A percentile compares a stretch with the other conserved stretches of the same genome.
Evolutionary conservation across 1,140 invertebrate species (phyloP).

Genomic region (Drosophila mojavensis): DNA sequence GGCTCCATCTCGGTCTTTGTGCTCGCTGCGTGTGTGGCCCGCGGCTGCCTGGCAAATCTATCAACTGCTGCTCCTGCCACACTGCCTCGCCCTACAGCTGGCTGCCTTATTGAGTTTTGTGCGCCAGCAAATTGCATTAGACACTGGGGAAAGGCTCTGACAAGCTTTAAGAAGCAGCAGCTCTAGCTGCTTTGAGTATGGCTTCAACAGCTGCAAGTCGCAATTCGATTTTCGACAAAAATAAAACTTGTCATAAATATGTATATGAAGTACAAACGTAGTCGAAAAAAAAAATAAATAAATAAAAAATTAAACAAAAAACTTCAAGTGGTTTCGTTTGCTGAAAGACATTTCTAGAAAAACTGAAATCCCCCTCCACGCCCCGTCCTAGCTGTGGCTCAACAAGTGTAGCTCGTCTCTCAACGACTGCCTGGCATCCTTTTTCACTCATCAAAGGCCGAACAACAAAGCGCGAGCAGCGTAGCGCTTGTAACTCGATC

Average conservation of each 20-base stretch:
- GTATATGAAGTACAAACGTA: constrained; percentile 11
- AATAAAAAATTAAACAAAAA: background rate
- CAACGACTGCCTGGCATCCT: constrained; percentile 48
- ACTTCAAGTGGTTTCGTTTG: constrained; percentile 48
- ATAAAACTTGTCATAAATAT: constrained; percentile 58
- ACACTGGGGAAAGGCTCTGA: constrained; percentile 55
- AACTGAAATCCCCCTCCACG: constrained; percentile 3
- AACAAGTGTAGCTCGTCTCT: constrained; percentile 53
- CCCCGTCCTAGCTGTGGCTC: constrained; percentile 26
- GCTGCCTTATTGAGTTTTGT: constrained; percentile 75
- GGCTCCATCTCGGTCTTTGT: constrained; percentile 4
- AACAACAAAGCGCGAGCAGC: constrained; percentile 34
- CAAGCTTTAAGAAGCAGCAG: constrained; percentile 37
- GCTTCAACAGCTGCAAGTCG: constrained; percentile 41
- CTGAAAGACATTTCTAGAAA: constrained; percentile 20
- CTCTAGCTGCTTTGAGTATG: constrained; percentile 1
- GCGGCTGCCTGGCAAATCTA: constrained; percentile 72
- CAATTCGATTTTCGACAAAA: constrained; percentile 59
- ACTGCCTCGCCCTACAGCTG: constrained; percentile 14
- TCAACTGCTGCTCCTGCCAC: constrained; percentile 48
- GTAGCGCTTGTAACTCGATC: constrained; percentile 64
- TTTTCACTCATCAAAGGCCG: constrained; percentile 64
- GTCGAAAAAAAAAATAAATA: background rate
- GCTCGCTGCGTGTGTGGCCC: constrained; percentile 68
- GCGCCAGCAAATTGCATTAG: constrained; percentile 77